Evolutionary conservation across 2,113 vertebrate genomes (phyloP).

Genomic region (Gobius niger): DNA sequence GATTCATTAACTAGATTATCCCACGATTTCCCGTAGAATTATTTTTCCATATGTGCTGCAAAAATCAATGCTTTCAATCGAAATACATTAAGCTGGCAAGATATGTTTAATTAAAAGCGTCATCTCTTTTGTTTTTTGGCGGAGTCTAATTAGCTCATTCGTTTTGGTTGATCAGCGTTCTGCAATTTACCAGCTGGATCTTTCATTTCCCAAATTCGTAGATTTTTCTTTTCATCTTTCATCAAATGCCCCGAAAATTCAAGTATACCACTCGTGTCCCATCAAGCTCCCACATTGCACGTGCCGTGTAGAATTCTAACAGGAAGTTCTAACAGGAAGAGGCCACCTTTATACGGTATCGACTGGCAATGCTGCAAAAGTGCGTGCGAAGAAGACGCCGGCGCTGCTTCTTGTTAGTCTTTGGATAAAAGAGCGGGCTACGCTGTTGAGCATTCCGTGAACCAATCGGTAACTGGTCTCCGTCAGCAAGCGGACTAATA

Average conservation of each 20-base stretch:
- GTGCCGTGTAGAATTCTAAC: constrained; percentile 31
- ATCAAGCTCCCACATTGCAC: constrained; percentile 46
- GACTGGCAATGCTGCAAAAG: constrained; percentile 54
- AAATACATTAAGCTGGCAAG: too few species aligned
- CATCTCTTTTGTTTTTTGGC: constrained; percentile 5
- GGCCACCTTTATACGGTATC: constrained; percentile 54
- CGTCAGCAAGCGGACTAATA: constrained; percentile 68
- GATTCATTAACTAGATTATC: too few species aligned
- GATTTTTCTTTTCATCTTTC: constrained; percentile 14
- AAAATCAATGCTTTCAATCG: too few species aligned
- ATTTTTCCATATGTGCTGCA: too few species aligned
- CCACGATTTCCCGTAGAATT: too few species aligned
- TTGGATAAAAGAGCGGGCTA: constrained; percentile 35
- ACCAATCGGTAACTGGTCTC: constrained; percentile 54
- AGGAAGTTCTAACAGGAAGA: constrained; percentile 44
- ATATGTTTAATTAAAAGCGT: too few species aligned
- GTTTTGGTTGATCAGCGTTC: neutral
- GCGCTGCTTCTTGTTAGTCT: constrained; percentile 39
- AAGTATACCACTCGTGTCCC: constrained; percentile 42
- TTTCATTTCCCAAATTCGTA: neutral
- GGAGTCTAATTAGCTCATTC: constrained; percentile 20
- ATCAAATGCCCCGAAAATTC: constrained; percentile 66
- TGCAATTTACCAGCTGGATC: neutral
- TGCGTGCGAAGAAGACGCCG: constrained; percentile 31
- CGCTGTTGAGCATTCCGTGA: constrained; percentile 38